A percentile compares a stretch with the other conserved stretches of the same genome.
Conservation (phyloP, 2,888 invertebrate species). For the Ochlodes sylvanus region DNA sequence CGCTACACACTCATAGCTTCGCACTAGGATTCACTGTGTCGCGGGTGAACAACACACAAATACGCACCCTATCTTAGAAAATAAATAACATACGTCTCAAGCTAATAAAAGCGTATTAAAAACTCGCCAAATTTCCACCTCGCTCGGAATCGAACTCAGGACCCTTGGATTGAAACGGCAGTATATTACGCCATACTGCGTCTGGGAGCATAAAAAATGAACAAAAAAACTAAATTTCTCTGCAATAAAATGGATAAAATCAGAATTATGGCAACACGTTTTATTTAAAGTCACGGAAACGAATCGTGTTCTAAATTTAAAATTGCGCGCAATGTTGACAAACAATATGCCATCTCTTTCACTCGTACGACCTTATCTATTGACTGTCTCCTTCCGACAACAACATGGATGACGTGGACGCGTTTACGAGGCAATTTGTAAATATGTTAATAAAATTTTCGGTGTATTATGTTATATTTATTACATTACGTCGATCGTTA, state of each 20-base stretch:
- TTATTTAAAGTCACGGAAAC: constrained; percentile 49
- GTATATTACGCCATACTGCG: no score
- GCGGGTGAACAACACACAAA: no score
- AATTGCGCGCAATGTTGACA: constrained; percentile 66
- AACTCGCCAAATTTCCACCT: no score
- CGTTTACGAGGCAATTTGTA: constrained; percentile 15
- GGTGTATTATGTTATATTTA: not conserved
- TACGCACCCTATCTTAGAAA: no score
- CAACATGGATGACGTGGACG: constrained; percentile 43
- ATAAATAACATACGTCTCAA: no score
- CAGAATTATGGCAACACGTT: constrained; percentile 42
- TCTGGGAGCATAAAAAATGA: no score
- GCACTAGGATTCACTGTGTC: no score
- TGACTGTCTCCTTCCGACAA: constrained; percentile 49
- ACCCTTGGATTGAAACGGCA: no score
- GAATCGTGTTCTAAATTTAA: constrained; percentile 61
- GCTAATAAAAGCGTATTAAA: no score
- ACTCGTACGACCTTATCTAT: constrained; percentile 33
- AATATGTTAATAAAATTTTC: constrained; percentile 9
- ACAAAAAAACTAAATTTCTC: no score
- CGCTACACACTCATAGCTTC: no score
- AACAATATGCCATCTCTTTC: constrained; percentile 60
- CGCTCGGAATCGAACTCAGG: no score
- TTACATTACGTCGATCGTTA: not conserved
- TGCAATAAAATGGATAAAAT: not conserved